A percentile compares a stretch with the other conserved stretches of the same genome.
phyloP scores from a whole-genome alignment of 2,797 vertebrate species.

The Phrynocephalus guinanensis region DNA sequence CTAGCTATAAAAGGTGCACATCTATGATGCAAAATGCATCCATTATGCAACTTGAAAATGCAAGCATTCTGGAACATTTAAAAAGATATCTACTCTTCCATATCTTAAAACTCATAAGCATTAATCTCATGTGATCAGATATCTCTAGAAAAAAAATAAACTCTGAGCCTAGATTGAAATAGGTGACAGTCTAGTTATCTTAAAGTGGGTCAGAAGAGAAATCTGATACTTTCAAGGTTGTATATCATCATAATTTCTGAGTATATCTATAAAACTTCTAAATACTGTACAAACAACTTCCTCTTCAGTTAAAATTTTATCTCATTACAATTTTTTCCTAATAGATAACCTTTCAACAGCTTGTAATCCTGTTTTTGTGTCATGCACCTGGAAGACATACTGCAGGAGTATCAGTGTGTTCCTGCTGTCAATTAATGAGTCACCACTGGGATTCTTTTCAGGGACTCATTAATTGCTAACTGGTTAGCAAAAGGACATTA shows the following conservation, averaged over 20 bases:
- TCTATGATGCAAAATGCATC: no score
- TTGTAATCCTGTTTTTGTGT: no score
- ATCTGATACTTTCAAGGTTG: neutral
- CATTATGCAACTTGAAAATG: no score
- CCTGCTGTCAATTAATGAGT: no score
- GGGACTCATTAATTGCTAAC: no score
- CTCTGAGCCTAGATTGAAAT: neutral
- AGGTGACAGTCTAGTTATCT: neutral
- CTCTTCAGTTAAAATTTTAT: neutral
- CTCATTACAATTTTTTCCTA: neutral
- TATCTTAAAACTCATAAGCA: neutral
- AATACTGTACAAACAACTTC: neutral
- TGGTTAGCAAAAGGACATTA: no score
- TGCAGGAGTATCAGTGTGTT: no score
- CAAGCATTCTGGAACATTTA: neutral
- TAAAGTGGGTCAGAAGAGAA: neutral
- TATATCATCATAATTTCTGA: neutral
- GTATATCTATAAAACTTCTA: neutral
- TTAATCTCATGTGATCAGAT: conserved; percentile 7
- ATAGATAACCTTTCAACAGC: no score
- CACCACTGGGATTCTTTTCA: no score
- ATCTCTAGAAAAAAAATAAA: neutral
- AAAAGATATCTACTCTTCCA: neutral
- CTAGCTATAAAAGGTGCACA: neutral
- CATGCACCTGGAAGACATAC: no score